Conservation (phyloP, 2,113 vertebrate genomes). For the Abramis brama region DNA sequence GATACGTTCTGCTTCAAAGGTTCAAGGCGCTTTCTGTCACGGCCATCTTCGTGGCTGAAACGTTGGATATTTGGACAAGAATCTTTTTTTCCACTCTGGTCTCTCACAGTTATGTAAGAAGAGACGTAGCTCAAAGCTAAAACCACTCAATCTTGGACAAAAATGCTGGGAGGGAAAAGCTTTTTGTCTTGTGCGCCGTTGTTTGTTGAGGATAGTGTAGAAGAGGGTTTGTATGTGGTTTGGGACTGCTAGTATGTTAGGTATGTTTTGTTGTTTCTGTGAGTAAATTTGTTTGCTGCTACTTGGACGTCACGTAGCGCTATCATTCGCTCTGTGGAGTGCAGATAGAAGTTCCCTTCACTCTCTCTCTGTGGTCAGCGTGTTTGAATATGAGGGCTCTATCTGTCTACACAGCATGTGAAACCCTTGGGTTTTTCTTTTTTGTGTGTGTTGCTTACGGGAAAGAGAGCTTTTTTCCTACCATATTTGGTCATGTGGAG, state of each 20-base stretch:
- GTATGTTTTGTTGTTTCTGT: constrained; percentile 7
- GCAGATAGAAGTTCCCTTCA: constrained; percentile 48
- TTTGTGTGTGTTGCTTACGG: constrained; percentile 78
- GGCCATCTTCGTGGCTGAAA: constrained; percentile 31
- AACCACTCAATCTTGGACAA: constrained; percentile 55
- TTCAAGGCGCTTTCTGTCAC: not conserved
- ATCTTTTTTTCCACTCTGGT: constrained; percentile 42
- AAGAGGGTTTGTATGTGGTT: constrained; percentile 33
- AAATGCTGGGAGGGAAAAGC: constrained; percentile 42
- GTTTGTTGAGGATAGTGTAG: not conserved
- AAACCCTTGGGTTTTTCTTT: constrained; percentile 57
- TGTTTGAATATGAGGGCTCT: constrained; percentile 69
- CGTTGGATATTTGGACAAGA: constrained; percentile 47
- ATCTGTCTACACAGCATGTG: constrained; percentile 74
- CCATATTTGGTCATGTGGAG: constrained; percentile 84
- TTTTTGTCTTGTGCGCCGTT: not conserved
- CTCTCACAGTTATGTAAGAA: constrained; percentile 57
- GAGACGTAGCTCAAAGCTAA: constrained; percentile 50
- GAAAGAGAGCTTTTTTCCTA: constrained; percentile 81
- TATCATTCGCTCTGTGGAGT: constrained; percentile 40
- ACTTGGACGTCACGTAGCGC: not conserved
- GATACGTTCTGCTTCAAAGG: not conserved
- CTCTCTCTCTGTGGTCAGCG: constrained; percentile 60
- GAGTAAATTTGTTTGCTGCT: constrained; percentile 10
- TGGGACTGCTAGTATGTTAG: constrained; percentile 14